Evolutionary conservation across 2,888 invertebrate genomes (phyloP), one percentile per base, ranked within the genome.

Genomic region (Melanchra persicariae): DNA sequence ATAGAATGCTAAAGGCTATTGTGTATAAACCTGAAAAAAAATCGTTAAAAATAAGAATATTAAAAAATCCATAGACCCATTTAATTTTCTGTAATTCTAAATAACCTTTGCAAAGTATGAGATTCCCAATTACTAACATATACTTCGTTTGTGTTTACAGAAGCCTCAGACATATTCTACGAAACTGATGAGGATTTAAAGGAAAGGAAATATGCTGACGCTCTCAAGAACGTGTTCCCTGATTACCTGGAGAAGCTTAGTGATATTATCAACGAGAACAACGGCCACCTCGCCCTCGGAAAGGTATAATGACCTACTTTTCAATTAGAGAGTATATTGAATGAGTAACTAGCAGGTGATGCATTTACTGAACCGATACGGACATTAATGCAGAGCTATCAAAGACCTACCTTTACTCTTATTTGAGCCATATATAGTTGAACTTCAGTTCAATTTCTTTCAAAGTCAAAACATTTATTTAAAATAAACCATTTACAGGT

Each of bases 251-350:
- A 80, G 37, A 87, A 87, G 40, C 77, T 90, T 0, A 85, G 83
- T 40, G 74, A 69, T 0, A 83, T 90, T 9, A 66, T 88, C 22
- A 81, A 79, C 22, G 76, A 84, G 71, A 90, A 90, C 66, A 82
- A 87, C n/a, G 90, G 90, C 12, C 85, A 87, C 45, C 66, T 90
- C 6, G 90, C 89, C 10, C 66, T 82, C 54, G 88, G 85, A 49
- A 90, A 88, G 87, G 90, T 90, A 82, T 10, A 3, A 4, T n/a
- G n/a, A n/a, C n/a, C n/a, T 2, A 30, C 6, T 30, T 30, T 30
- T 30, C 2, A 30, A 30, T 30, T 30, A 30, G 2, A 30, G 30
- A 30, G 30, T 30, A 30, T 30, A 30, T 30, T 30, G 2, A 30
- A 2, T 30, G 30, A 2, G 30, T 30, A 30, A 30, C 6, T 30